Evolutionary conservation across 1,140 invertebrate species (phyloP).

Genomic region (Megalonaias nervosa): DNA sequence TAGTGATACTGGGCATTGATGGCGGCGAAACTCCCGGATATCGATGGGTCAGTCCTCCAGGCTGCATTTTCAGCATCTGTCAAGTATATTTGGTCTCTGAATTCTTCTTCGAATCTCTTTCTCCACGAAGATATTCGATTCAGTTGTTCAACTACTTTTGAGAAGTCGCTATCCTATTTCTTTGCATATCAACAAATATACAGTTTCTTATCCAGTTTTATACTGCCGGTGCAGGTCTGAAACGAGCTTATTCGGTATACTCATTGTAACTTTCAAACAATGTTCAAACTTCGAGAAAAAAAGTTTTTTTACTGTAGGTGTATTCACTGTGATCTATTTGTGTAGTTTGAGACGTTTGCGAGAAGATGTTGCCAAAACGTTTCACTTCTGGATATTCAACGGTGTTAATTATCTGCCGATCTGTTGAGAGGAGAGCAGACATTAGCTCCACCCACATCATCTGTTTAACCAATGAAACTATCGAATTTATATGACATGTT

Average conservation of each 20-base stretch:
- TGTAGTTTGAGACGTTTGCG: conserved; percentile 36
- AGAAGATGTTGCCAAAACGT: conserved; percentile 29
- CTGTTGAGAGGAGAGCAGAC: conserved; percentile 26
- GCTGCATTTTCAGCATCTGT: conserved; percentile 47
- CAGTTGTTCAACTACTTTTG: conserved; percentile 34
- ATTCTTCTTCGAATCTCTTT: conserved; percentile 3
- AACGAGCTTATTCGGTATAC: neutral
- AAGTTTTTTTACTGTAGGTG: conserved; percentile 29
- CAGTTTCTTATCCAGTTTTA: neutral
- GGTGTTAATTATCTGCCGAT: conserved; percentile 2
- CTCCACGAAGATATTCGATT: conserved; percentile 32
- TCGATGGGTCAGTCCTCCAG: conserved; percentile 48
- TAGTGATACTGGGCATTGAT: conserved; percentile 47
- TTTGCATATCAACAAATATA: neutral
- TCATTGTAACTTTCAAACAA: conserved; percentile 1
- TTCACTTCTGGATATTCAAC: conserved; percentile 9
- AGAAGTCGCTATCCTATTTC: neutral
- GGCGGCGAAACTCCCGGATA: conserved; percentile 47
- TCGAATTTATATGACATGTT: no score
- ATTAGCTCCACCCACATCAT: conserved; percentile 21
- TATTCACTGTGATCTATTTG: conserved; percentile 38
- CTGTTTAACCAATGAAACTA: conserved; percentile 9
- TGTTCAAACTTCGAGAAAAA: conserved; percentile 1
- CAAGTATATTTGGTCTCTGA: neutral
- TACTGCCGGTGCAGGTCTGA: neutral